A percentile compares a stretch with the other conserved stretches of the same genome.
Evolutionary conservation across 2,797 vertebrate species (phyloP).

Genomic region (Tympanoctomys barrerae): DNA sequence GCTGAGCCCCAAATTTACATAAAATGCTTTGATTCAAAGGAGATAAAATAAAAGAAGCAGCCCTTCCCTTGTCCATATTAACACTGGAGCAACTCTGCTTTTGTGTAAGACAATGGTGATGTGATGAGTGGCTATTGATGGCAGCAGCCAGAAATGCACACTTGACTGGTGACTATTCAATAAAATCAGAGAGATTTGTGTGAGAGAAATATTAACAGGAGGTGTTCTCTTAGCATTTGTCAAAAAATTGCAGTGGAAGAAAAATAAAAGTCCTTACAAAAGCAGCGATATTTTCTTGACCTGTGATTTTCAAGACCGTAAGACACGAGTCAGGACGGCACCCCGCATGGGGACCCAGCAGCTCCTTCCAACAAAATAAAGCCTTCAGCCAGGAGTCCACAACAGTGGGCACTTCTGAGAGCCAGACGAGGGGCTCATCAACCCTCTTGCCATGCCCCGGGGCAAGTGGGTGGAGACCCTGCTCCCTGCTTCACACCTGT

Average conservation of each 20-base stretch:
- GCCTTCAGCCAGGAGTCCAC: accelerated
- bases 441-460: accelerated
- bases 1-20: background rate
- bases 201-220: background rate
- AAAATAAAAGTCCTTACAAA: background rate
- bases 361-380: background rate
- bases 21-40: slow-evolving; percentile 45
- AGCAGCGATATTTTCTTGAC: background rate
- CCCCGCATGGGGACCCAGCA: accelerated
- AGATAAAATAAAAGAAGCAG: background rate
- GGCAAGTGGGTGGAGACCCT: background rate
- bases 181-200: slow-evolving; percentile 37
- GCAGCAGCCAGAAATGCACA: background rate
- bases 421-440: background rate
- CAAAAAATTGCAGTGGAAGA: background rate
- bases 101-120: background rate
- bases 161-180: background rate
- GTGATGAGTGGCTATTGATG: background rate
- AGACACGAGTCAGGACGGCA: background rate
- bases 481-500: background rate
- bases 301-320: background rate
- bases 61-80: background rate
- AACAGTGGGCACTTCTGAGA: background rate
- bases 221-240: background rate
- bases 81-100: background rate